phyloP scores from a whole-genome alignment of 2,888 invertebrate species.

The Watsonalla binaria region DNA sequence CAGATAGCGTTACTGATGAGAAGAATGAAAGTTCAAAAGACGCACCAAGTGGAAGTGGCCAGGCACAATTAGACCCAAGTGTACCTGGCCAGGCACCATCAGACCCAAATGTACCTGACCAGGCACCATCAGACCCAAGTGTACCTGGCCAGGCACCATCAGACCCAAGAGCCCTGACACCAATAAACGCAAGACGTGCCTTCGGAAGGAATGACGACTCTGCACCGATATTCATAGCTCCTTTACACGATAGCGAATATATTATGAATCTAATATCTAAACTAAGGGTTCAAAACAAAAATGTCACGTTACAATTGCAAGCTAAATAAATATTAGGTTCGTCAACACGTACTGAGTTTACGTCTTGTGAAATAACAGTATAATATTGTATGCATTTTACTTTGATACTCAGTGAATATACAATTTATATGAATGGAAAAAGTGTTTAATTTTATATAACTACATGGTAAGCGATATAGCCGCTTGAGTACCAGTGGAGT shows the following conservation, averaged over 20 bases:
- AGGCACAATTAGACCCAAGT: too few relatives aligned
- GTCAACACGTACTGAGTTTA: not conserved
- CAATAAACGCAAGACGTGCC: too few relatives aligned
- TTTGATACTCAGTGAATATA: not conserved
- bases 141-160: too few relatives aligned
- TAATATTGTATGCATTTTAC: not conserved
- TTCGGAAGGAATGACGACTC: not conserved
- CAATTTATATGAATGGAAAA: not conserved
- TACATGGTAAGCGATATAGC: too few relatives aligned
- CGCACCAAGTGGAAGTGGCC: too few relatives aligned
- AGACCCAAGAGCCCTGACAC: too few relatives aligned
- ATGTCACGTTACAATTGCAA: constrained; percentile 41
- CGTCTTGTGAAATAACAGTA: not conserved
- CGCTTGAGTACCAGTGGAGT: too few relatives aligned
- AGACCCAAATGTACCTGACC: too few relatives aligned
- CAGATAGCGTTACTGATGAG: too few relatives aligned
- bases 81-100: too few relatives aligned
- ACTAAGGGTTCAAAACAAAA: constrained; percentile 31
- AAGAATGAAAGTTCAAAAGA: too few relatives aligned
- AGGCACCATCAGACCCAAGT: too few relatives aligned
- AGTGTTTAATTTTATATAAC: not conserved
- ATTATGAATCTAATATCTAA: constrained; percentile 30
- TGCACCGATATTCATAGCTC: constrained; percentile 15
- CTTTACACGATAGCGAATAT: constrained; percentile 16
- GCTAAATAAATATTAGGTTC: constrained; percentile 11